Evolutionary conservation across 2,888 invertebrate species (phyloP).

Genomic region (Chloroclystis v-ata): DNA sequence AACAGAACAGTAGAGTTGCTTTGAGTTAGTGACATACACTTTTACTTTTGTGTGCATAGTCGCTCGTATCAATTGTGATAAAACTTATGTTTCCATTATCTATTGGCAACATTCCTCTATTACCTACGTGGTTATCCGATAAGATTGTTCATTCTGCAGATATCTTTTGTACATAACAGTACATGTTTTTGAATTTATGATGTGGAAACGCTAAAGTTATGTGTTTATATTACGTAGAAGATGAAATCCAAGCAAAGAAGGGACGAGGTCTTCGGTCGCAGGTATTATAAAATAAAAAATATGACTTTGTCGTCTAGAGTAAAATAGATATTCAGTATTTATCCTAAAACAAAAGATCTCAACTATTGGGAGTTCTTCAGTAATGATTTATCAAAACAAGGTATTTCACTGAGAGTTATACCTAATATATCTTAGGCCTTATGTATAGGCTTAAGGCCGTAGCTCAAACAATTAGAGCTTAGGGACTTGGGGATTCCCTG

Average conservation of each 20-base stretch:
- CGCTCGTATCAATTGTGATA: constrained; percentile 28
- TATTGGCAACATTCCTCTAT: constrained; percentile 23
- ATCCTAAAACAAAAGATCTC: no score
- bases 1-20: background rate
- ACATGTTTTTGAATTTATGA: constrained; percentile 1
- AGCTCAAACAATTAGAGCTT: no score
- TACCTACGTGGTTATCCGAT: constrained; percentile 9
- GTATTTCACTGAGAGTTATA: no score
- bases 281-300: constrained; percentile 4
- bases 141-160: constrained; percentile 15
- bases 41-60: constrained; percentile 13
- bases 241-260: constrained; percentile 17
- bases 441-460: no score
- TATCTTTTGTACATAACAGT: constrained; percentile 8
- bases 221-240: constrained; percentile 19
- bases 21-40: background rate
- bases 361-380: no score
- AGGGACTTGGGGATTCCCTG: no score
- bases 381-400: no score
- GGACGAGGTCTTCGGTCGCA: constrained; percentile 1
- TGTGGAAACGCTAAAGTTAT: constrained; percentile 8
- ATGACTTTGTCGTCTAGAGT: no score
- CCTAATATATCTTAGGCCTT: no score
- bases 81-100: constrained; percentile 14
- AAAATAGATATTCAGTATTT: no score